These are phyloP conservation scores for Cydia amplana DNA, from an alignment of 1,140 invertebrate genomes.

Conservation along the genomic window DNA sequence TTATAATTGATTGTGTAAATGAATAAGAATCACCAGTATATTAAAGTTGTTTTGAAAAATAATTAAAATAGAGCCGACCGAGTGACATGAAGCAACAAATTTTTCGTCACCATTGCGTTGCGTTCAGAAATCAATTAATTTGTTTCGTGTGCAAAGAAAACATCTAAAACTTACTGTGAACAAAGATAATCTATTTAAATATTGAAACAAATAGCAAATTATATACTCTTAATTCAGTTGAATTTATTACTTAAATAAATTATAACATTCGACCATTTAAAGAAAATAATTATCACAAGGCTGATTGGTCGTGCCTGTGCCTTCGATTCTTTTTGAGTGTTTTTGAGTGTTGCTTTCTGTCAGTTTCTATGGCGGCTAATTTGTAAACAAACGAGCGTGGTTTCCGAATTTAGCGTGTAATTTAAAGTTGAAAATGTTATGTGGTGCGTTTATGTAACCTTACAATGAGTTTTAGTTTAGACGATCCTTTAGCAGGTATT, in stretches of 20 bases:
- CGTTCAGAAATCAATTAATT: constrained; percentile 39
- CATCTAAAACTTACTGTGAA: neutral
- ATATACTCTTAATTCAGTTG: neutral
- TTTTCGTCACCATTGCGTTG: constrained; percentile 40
- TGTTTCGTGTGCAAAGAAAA: constrained; percentile 21
- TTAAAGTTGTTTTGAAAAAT: constrained; percentile 72
- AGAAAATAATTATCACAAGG: neutral
- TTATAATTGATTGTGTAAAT: constrained; percentile 46
- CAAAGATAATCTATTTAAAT: neutral
- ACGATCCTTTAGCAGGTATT: constrained; percentile 77
- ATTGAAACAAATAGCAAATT: neutral
- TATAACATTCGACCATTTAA: neutral
- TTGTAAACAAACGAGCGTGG: constrained; percentile 48
- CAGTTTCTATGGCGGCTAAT: constrained; percentile 55
- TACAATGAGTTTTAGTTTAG: constrained; percentile 73
- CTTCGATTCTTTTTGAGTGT: constrained; percentile 29
- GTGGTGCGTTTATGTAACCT: constrained; percentile 51
- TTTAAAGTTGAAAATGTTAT: neutral
- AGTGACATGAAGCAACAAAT: constrained; percentile 74
- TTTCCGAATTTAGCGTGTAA: constrained; percentile 20
- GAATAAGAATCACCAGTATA: constrained; percentile 52
- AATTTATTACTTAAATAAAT: neutral
- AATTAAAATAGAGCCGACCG: constrained; percentile 70
- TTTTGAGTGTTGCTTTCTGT: constrained; percentile 32
- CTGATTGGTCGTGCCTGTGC: neutral